Evolutionary conservation across 2,888 invertebrate species (phyloP), one percentile per base, ranked within the genome.

Genomic region (Hetaerina titia): DNA sequence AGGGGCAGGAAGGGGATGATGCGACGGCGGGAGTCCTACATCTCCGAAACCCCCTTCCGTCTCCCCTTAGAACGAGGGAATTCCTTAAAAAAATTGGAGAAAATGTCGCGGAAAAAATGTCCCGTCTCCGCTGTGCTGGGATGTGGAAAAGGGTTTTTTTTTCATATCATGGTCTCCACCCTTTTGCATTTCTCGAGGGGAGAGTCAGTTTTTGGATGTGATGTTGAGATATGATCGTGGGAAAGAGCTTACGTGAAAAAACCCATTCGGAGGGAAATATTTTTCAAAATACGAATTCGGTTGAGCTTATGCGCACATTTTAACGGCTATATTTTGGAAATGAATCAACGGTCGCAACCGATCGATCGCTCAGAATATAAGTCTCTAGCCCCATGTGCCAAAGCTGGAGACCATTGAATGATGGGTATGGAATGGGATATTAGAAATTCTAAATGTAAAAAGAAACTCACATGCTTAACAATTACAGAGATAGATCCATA

Each of bases 81-180:
- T 81, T 81, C 13, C 13, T 11, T 9, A 81, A 81, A 81, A 81
- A 60, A 81, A 31, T 45, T 45, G 81, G 25, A 81, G 81, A 31
- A 81, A 81, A 81, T 31, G 15, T 31, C 13, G 22, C n/a, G 22
- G 81, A 81, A 15, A 15, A 81, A 25, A 81, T 45, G 13, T 31
- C 25, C 81, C 2, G 25, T 81, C 11, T 11, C 45, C 45, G 13
- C 11, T 81, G 25, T 81, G 81, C 31, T 81, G 81, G 11, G 81
- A 81, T 31, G 81, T 31, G 81, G 81, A 81, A 81, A 81, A n/a
- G 81, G 81, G n/a, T 81, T 81, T 81, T 81, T 81, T 81, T 31
- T n/a, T 69, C 69, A 69, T n/a, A 69, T 69, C 69, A 69, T n/a
- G n/a, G 69, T n/a, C n/a, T 81, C 69, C 69, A 69, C n/a, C 69